Evolutionary conservation across 2,888 invertebrate genomes (phyloP).

Genomic region (Sceliomorpha sp.): DNA sequence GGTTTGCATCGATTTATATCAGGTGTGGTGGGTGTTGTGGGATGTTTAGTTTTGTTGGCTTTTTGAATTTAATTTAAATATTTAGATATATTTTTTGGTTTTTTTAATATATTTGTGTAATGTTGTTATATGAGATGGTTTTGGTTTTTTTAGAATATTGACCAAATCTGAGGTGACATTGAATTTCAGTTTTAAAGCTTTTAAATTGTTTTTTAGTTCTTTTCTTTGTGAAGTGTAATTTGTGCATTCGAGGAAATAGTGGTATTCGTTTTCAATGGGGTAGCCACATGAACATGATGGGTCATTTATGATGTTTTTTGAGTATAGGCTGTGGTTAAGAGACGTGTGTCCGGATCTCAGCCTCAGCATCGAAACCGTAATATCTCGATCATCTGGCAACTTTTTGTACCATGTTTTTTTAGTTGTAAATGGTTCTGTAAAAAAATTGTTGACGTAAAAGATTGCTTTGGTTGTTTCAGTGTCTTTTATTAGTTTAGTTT

Average conservation of each 20-base stretch:
- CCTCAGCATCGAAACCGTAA: neutral
- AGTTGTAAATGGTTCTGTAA: neutral
- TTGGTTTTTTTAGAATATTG: too few species aligned
- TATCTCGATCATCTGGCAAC: neutral
- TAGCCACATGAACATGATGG: neutral
- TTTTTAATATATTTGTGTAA: too few species aligned
- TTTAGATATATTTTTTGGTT: too few species aligned
- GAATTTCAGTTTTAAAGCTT: too few species aligned
- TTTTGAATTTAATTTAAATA: too few species aligned
- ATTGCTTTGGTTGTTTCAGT: neutral
- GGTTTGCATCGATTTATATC: too few species aligned
- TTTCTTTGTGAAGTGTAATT: too few species aligned
- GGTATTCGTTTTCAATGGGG: neutral
- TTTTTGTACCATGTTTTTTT: conserved; percentile 1
- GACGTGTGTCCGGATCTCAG: conserved; percentile 1
- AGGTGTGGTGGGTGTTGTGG: too few species aligned
- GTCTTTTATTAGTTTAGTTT: neutral
- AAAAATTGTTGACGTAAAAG: neutral
- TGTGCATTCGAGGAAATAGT: neutral
- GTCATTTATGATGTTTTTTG: conserved; percentile 1
- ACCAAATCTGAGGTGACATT: too few species aligned
- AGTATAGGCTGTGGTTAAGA: neutral
- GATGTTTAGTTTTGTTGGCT: too few species aligned
- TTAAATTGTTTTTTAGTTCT: too few species aligned
- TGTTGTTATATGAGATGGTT: too few species aligned